Evolutionary conservation across 2,113 vertebrate species (phyloP).

Genomic region (Anthoscopus minutus): DNA sequence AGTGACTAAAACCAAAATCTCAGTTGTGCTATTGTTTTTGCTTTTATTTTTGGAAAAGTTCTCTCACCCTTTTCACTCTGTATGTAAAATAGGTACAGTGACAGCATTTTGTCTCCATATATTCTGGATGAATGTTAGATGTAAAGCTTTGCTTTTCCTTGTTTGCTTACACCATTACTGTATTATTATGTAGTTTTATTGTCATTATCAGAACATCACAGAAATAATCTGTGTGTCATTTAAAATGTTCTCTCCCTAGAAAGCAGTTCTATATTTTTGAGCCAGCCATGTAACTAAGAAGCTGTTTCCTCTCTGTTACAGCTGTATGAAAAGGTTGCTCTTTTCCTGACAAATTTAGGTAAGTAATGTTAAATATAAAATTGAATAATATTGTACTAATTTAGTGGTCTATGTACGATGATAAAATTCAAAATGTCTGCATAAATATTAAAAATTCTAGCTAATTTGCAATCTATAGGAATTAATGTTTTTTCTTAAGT

Average conservation of each 20-base stretch:
- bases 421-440: not conserved
- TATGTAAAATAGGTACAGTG: not conserved
- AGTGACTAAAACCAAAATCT: not conserved
- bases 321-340: conserved; percentile 93
- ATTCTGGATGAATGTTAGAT: not conserved
- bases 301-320: conserved; percentile 68
- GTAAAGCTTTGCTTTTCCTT: not conserved
- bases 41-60: not conserved
- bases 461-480: not conserved
- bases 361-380: conserved; percentile 60
- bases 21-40: not conserved
- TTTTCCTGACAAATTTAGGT: conserved; percentile 93
- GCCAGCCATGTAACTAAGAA: not conserved
- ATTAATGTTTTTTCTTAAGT: not conserved
- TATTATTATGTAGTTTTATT: not conserved
- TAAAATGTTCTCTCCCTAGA: not conserved
- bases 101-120: not conserved
- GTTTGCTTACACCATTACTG: not conserved
- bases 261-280: not conserved
- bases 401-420: not conserved
- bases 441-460: not conserved
- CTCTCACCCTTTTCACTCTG: not conserved
- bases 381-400: not conserved
- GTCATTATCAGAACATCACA: not conserved
- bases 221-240: not conserved